Conservation (phyloP, 2,888 invertebrate genomes). For the Lampropteryx suffumata region DNA sequence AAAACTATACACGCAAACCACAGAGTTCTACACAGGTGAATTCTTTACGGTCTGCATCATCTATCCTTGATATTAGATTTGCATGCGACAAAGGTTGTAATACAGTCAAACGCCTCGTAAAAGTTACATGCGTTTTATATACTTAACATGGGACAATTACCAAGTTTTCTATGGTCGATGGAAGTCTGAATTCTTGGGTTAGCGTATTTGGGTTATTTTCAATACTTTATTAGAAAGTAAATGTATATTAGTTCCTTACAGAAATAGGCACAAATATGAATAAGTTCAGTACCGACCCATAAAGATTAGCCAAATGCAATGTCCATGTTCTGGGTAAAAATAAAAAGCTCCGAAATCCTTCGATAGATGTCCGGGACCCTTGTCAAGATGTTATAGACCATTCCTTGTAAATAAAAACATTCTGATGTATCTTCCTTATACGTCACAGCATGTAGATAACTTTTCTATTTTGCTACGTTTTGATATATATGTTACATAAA, state of each 20-base stretch:
- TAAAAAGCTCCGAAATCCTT: constrained; percentile 22
- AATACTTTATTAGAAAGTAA: too few relatives aligned
- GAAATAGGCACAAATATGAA: not conserved
- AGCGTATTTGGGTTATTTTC: too few relatives aligned
- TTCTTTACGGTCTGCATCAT: not conserved
- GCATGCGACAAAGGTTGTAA: too few relatives aligned
- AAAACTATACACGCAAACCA: constrained; percentile 8
- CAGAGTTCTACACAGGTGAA: not conserved
- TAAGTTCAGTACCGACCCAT: constrained; percentile 12
- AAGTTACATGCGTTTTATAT: too few relatives aligned
- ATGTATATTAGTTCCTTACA: too few relatives aligned
- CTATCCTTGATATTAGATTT: too few relatives aligned
- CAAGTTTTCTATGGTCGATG: too few relatives aligned
- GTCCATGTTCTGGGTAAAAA: constrained; percentile 17
- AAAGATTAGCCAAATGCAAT: constrained; percentile 25
- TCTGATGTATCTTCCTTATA: constrained; percentile 22
- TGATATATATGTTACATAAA: too few relatives aligned
- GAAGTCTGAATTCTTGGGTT: too few relatives aligned
- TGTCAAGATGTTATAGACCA: constrained; percentile 64
- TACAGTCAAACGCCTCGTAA: too few relatives aligned
- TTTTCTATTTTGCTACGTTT: constrained; percentile 1
- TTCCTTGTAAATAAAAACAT: constrained; percentile 50
- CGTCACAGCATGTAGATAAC: constrained; percentile 18
- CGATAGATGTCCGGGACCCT: constrained; percentile 51
- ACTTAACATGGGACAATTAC: too few relatives aligned